Evolutionary conservation across 2,797 vertebrate species (phyloP).

Genomic region (Notoglanidium macrostoma): DNA sequence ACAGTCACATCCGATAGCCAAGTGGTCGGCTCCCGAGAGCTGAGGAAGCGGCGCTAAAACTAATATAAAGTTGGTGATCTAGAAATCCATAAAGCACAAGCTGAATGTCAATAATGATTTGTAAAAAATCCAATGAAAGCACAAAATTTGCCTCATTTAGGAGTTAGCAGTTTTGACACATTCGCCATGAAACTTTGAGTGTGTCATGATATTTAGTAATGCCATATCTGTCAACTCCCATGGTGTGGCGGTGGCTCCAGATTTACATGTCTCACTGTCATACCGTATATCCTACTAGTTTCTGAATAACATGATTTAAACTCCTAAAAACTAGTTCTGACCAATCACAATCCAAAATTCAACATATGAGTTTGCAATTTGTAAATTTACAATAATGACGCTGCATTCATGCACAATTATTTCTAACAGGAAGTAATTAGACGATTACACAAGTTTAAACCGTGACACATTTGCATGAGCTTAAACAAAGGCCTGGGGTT

Average conservation of each 20-base stretch:
- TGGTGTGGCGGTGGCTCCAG: neutral
- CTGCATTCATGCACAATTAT: neutral
- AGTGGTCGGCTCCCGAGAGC: neutral
- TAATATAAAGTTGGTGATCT: neutral
- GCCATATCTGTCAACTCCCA: neutral
- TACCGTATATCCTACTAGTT: neutral
- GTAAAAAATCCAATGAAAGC: neutral
- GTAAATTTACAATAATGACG: neutral
- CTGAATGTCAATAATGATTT: neutral
- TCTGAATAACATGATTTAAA: neutral
- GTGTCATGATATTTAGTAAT: neutral
- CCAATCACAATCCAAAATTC: neutral
- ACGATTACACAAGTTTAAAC: no score
- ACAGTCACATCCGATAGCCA: neutral
- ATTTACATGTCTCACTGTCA: neutral
- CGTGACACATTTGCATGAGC: neutral
- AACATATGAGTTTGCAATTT: neutral
- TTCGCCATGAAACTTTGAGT: neutral
- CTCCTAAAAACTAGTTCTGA: neutral
- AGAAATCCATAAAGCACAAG: neutral
- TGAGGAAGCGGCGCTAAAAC: neutral
- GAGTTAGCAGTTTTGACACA: neutral
- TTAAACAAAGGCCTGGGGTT: neutral
- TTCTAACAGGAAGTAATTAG: neutral
- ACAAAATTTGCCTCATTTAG: neutral